phyloP scores from a whole-genome alignment of 2,888 invertebrate species.

The Ypsolopha scabrella region DNA sequence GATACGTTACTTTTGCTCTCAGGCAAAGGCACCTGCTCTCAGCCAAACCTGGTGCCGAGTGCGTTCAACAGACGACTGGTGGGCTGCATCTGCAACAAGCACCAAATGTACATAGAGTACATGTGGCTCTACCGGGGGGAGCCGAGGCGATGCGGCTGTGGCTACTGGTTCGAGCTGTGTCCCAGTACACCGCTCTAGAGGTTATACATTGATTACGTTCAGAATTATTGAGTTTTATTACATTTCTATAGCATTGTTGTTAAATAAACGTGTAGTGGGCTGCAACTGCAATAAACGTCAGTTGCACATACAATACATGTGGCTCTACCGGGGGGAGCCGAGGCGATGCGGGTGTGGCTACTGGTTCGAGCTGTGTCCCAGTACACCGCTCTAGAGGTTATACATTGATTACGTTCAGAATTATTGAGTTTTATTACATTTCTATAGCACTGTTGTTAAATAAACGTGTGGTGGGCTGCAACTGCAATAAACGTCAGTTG shows the following conservation, averaged over 20 bases:
- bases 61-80: conserved; percentile 74
- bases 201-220: not conserved
- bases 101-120: conserved; percentile 38
- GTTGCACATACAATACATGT: conserved; percentile 46
- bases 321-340: conserved; percentile 44
- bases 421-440: not conserved
- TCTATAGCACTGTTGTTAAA: conserved; percentile 70
- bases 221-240: not conserved
- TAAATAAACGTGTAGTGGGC: conserved; percentile 74
- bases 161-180: conserved; percentile 57
- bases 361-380: conserved; percentile 56
- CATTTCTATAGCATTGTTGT: conserved; percentile 67
- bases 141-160: conserved; percentile 54
- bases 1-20: not conserved
- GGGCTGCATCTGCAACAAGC: conserved; percentile 79
- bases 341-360: conserved; percentile 56
- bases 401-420: not conserved
- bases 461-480: conserved; percentile 78
- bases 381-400: conserved; percentile 27
- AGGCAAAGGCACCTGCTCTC: conserved; percentile 75
- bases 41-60: conserved; percentile 82
- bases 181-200: conserved; percentile 36
- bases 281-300: conserved; percentile 77
- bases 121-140: conserved; percentile 48
- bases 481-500: conserved; percentile 71